A percentile compares a stretch with the other conserved stretches of the same genome.
Evolutionary conservation across 2,113 vertebrate species (phyloP).

Genomic region (Saiga tatarica): DNA sequence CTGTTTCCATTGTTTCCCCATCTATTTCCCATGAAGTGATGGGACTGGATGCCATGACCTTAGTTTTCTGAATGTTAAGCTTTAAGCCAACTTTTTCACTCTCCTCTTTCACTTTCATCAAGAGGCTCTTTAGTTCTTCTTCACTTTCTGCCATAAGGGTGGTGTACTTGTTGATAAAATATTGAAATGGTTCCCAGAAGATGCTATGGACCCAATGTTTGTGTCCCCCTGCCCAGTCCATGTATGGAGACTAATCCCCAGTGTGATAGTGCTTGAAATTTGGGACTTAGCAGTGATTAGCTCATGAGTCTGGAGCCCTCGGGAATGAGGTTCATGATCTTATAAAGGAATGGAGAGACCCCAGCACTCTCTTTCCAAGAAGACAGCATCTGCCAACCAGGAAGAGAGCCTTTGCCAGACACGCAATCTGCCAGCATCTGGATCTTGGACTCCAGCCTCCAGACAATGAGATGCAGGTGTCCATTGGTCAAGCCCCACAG

Average conservation of each 20-base stretch:
- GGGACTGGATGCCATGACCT: too few relatives aligned
- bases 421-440: neutral
- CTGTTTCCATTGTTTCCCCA: too few relatives aligned
- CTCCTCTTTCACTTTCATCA: too few relatives aligned
- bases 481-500: neutral
- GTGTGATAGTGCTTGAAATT: neutral
- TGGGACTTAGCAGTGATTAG: neutral
- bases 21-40: too few relatives aligned
- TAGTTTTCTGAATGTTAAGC: too few relatives aligned
- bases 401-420: rapidly evolving
- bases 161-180: neutral
- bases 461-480: neutral
- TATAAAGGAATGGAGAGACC: neutral
- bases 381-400: neutral
- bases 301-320: neutral
- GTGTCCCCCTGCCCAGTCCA: neutral
- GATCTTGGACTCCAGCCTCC: neutral
- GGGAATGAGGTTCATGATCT: neutral
- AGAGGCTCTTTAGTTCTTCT: too few relatives aligned
- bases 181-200: neutral
- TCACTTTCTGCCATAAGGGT: too few relatives aligned
- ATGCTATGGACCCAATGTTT: neutral
- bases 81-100: too few relatives aligned
- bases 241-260: neutral
- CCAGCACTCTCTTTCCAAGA: neutral